phyloP scores from a whole-genome alignment of 2,113 vertebrate genomes.

The Syrmaticus mikado region DNA sequence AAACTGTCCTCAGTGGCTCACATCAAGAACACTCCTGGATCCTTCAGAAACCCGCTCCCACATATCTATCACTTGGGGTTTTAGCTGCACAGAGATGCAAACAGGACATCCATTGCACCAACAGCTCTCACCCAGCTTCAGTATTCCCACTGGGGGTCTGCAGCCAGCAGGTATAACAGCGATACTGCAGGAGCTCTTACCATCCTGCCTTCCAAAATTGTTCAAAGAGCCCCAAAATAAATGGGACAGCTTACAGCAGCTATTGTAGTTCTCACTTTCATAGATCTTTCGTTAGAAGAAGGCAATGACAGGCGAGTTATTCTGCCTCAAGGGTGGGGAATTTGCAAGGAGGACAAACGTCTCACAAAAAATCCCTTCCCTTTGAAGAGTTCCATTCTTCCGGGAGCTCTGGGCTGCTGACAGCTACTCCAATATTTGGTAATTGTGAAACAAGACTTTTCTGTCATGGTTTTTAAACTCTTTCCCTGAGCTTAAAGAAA shows the following conservation, averaged over 20 bases:
- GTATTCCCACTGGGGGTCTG: background rate
- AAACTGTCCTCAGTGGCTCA: background rate
- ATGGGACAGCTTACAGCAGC: rapidly evolving
- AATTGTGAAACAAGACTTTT: background rate
- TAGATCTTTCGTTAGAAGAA: background rate
- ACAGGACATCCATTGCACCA: background rate
- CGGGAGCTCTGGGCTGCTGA: background rate
- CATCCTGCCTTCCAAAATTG: background rate
- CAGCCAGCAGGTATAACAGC: background rate
- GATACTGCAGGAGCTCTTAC: background rate
- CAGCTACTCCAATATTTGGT: background rate
- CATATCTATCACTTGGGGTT: background rate
- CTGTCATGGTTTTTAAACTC: background rate
- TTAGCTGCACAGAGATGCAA: background rate
- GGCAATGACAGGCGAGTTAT: background rate
- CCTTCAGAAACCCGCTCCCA: background rate
- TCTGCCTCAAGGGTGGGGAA: background rate
- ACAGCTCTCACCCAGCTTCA: background rate
- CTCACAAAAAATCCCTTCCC: background rate
- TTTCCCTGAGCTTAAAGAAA: background rate
- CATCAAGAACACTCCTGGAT: background rate
- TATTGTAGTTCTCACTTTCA: background rate
- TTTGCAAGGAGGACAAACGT: background rate
- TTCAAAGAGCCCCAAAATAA: background rate
- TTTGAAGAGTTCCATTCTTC: background rate